A percentile compares a stretch with the other conserved stretches of the same genome.
phyloP scores from a whole-genome alignment of 2,888 invertebrate species.

The Stegophylla sp. region DNA sequence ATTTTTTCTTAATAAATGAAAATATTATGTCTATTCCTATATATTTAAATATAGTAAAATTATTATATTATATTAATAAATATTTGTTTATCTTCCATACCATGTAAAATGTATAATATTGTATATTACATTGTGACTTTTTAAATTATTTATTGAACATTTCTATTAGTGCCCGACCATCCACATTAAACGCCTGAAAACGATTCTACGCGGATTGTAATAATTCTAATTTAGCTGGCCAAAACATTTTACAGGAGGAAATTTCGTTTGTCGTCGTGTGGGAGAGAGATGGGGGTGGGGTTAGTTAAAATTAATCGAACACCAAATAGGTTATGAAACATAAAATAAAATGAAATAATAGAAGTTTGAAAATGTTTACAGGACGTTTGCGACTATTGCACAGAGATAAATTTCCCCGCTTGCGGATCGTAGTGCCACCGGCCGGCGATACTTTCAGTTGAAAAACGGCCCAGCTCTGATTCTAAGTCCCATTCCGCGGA shows the following conservation, averaged over 20 bases:
- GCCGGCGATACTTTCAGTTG: not conserved
- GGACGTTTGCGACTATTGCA: constrained; percentile 6
- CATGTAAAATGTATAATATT: not conserved
- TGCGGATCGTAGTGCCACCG: not conserved
- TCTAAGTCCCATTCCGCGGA: not conserved
- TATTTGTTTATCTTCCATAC: not conserved
- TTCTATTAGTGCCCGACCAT: too few relatives aligned
- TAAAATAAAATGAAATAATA: constrained; percentile 1
- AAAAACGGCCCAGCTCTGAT: not conserved
- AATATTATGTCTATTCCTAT: not conserved
- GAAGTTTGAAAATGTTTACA: constrained; percentile 18
- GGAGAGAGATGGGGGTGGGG: too few relatives aligned
- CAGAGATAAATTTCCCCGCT: not conserved
- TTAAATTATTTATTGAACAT: too few relatives aligned
- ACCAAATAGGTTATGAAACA: not conserved
- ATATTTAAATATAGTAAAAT: not conserved
- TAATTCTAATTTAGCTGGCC: not conserved
- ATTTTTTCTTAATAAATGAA: not conserved
- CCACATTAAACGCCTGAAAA: too few relatives aligned
- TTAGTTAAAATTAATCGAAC: not conserved
- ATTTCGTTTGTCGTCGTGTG: not conserved
- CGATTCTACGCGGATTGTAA: too few relatives aligned
- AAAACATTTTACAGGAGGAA: not conserved
- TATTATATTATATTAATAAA: not conserved
- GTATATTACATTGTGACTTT: not conserved